Conservation (phyloP, 2,888 invertebrate species). For the Andrena marginata region DNA sequence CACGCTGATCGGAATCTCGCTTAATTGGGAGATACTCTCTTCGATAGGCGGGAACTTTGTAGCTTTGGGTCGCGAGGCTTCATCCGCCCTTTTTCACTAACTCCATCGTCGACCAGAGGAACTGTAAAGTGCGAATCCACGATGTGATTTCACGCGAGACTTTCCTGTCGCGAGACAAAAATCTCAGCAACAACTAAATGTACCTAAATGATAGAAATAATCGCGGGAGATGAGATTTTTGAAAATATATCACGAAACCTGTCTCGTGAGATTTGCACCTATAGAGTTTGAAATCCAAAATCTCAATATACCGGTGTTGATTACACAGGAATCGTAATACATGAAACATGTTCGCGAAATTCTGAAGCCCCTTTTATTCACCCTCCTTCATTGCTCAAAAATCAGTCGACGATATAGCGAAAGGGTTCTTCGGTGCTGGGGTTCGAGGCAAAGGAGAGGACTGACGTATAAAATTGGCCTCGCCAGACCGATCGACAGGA, state of each 20-base stretch:
- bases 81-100: not conserved
- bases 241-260: too few species aligned
- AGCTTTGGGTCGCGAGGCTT: slow-evolving; percentile 9
- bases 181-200: not conserved
- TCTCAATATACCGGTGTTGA: too few species aligned
- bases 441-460: slow-evolving; percentile 36
- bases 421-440: not conserved
- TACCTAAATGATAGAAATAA: too few species aligned
- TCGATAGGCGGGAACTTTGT: slow-evolving; percentile 22
- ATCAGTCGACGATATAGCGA: not conserved
- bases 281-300: too few species aligned
- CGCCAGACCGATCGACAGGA: slow-evolving; percentile 51
- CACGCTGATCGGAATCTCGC: slow-evolving; percentile 42
- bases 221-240: too few species aligned
- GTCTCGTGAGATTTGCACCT: too few species aligned
- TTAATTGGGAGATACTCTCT: slow-evolving; percentile 15
- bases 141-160: not conserved
- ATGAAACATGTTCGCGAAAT: too few species aligned
- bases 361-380: too few species aligned
- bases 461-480: slow-evolving; percentile 61
- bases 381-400: too few species aligned
- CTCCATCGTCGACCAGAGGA: not conserved
- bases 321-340: too few species aligned
- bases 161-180: not conserved
- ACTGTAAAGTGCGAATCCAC: not conserved